These are phyloP conservation scores for Psophia crepitans DNA, from an alignment of 2,113 vertebrate species.

Conservation along the genomic window DNA sequence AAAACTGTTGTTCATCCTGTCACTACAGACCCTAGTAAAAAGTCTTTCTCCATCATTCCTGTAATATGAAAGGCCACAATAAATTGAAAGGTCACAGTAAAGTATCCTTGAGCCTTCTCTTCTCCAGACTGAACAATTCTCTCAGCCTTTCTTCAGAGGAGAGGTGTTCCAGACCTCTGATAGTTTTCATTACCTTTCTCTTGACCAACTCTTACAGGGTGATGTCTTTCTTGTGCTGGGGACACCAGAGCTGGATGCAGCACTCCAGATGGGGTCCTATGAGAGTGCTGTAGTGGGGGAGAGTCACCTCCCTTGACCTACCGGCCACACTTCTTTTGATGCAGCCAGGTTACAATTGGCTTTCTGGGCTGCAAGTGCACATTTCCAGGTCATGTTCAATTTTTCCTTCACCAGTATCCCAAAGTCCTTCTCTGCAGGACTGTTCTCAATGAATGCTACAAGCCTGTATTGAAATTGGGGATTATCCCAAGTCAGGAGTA, in stretches of 20 bases:
- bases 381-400: not conserved
- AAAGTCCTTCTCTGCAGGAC: not conserved
- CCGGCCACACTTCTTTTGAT: not conserved
- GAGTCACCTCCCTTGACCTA: not conserved
- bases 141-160: not conserved
- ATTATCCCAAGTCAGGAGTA: not conserved
- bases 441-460: not conserved
- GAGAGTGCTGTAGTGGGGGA: not conserved
- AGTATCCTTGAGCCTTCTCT: not conserved
- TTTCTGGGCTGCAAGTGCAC: too few species aligned
- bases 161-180: not conserved
- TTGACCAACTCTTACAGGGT: not conserved
- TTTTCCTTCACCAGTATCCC: not conserved
- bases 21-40: not conserved
- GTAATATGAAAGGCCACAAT: too few species aligned
- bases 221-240: not conserved
- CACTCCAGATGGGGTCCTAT: not conserved
- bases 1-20: not conserved
- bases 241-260: not conserved
- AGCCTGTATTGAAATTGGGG: too few species aligned
- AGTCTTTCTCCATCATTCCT: not conserved
- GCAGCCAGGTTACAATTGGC: not conserved
- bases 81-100: not conserved
- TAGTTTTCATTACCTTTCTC: not conserved
- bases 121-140: not conserved